Evolutionary conservation across 2,797 vertebrate genomes (phyloP).

Genomic region (Myiothlypis coronata): DNA sequence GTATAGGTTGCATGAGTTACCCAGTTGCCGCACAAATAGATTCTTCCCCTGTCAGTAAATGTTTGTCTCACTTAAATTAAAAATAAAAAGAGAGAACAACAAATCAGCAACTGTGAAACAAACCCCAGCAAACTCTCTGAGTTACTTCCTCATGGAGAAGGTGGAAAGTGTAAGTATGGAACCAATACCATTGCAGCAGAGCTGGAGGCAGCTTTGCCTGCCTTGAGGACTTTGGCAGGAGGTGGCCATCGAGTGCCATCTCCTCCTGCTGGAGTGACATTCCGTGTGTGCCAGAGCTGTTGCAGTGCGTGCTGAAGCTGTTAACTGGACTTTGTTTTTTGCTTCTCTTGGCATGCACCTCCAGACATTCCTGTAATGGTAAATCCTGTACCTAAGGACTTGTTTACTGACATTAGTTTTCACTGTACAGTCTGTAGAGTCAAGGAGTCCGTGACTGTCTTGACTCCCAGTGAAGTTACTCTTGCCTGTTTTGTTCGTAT

Average conservation of each 20-base stretch:
- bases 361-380: background rate
- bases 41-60: background rate
- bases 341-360: background rate
- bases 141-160: background rate
- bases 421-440: background rate
- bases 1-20: background rate
- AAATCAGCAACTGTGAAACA: background rate
- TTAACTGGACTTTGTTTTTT: background rate
- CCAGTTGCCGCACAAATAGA: background rate
- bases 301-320: rapidly evolving
- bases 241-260: background rate
- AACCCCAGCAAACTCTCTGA: background rate
- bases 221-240: background rate
- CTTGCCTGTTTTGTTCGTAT: background rate
- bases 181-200: background rate
- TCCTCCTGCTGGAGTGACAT: background rate
- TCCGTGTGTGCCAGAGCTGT: background rate
- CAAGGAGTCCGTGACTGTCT: background rate
- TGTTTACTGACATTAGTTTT: background rate
- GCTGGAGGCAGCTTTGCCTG: background rate
- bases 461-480: background rate
- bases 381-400: background rate
- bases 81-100: background rate
- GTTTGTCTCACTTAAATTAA: background rate
- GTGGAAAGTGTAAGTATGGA: background rate